A percentile compares a stretch with the other conserved stretches of the same genome.
phyloP scores from a whole-genome alignment of 2,113 vertebrate genomes.

The Alectura lathami region DNA sequence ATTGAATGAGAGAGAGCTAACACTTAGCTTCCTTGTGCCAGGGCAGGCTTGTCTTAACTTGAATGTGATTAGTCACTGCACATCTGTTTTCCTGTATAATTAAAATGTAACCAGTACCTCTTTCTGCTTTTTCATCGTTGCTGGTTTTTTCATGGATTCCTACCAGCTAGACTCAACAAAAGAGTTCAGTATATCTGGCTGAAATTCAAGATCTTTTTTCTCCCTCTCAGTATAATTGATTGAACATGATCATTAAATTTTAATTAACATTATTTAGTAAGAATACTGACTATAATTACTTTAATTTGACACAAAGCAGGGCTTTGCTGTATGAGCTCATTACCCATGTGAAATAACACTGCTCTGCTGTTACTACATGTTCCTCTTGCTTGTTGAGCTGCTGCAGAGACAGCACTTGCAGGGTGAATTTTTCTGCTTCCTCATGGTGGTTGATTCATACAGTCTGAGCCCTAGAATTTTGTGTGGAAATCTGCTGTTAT shows the following conservation, averaged over 20 bases:
- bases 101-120: conserved; percentile 60
- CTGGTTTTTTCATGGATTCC: conserved; percentile 44
- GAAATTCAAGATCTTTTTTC: background rate
- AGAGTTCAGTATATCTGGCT: background rate
- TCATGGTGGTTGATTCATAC: background rate
- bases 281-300: background rate
- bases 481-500: background rate
- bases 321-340: background rate
- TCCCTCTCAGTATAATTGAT: background rate
- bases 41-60: background rate
- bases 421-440: background rate
- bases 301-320: background rate
- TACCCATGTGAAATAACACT: background rate
- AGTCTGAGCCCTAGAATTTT: background rate
- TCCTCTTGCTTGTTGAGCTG: background rate
- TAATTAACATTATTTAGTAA: background rate
- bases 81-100: conserved; percentile 84
- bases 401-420: background rate
- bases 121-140: conserved; percentile 67
- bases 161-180: background rate
- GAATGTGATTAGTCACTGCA: conserved; percentile 64
- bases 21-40: background rate
- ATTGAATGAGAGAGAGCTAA: background rate
- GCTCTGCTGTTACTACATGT: background rate
- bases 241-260: background rate